A percentile compares a stretch with the other conserved stretches of the same genome.
phyloP scores from a whole-genome alignment of 2,888 invertebrate genomes.

The Drosophila birchii region DNA sequence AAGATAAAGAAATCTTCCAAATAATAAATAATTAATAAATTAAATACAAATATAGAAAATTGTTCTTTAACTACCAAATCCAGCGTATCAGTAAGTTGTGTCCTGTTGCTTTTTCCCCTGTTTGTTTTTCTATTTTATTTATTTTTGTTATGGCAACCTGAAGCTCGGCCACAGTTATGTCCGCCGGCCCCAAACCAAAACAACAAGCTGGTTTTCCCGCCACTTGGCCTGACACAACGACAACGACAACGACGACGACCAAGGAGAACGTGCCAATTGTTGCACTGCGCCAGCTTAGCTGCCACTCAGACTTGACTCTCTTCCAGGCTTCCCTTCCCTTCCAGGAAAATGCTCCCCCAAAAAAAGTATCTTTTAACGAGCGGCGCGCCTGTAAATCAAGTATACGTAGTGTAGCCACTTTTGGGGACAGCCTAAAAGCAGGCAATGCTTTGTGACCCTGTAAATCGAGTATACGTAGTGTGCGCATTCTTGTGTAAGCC shows the following conservation, averaged over 20 bases:
- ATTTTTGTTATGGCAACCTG: slow-evolving; percentile 26
- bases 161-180: slow-evolving; percentile 33
- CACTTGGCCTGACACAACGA: slow-evolving; percentile 9
- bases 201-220: slow-evolving; percentile 38
- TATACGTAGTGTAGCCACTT: not conserved
- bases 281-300: slow-evolving; percentile 16
- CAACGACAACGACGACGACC: too few relatives aligned
- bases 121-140: not conserved
- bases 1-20: too few relatives aligned
- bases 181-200: slow-evolving; percentile 27
- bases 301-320: too few relatives aligned
- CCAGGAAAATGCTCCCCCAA: not conserved
- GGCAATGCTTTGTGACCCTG: not conserved
- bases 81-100: too few relatives aligned
- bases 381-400: slow-evolving; percentile 2
- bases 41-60: too few relatives aligned
- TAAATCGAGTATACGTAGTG: slow-evolving; percentile 3
- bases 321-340: not conserved
- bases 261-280: slow-evolving; percentile 30
- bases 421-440: slow-evolving; percentile 9
- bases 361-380: not conserved
- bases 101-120: not conserved
- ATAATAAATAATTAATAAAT: too few relatives aligned
- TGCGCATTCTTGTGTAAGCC: not conserved
- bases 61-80: too few relatives aligned